Conservation (phyloP, 2,113 vertebrate species). For the Pipa parva region DNA sequence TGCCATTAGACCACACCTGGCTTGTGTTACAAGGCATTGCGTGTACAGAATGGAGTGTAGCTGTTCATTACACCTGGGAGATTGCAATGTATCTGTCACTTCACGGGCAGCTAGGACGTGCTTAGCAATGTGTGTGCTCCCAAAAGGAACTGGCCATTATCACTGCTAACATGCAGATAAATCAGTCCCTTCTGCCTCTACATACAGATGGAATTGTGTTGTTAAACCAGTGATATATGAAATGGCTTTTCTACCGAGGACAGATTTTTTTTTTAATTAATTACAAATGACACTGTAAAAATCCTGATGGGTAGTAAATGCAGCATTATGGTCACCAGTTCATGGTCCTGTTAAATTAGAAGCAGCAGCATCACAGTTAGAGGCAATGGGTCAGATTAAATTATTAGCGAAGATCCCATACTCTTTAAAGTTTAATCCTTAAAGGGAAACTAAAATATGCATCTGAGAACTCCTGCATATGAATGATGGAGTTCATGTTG, state of each 20-base stretch:
- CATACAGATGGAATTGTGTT: slow-evolving; percentile 32
- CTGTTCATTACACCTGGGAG: not conserved
- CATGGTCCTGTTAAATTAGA: slow-evolving; percentile 57
- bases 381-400: not conserved
- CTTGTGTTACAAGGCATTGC: not conserved
- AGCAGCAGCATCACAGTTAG: slow-evolving; percentile 46
- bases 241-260: slow-evolving; percentile 57
- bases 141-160: slow-evolving; percentile 32
- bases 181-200: slow-evolving; percentile 23
- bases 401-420: too few species aligned
- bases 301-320: slow-evolving; percentile 69
- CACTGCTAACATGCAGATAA: slow-evolving; percentile 35
- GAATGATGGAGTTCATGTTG: too few species aligned
- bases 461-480: too few species aligned
- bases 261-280: slow-evolving; percentile 73
- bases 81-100: slow-evolving; percentile 11
- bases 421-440: too few species aligned
- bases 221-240: slow-evolving; percentile 68
- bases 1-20: not conserved
- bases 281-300: slow-evolving; percentile 67
- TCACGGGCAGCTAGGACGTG: slow-evolving; percentile 2
- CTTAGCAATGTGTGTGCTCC: slow-evolving; percentile 12
- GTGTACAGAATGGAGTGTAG: not conserved
- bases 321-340: slow-evolving; percentile 48
- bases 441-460: too few species aligned